Evolutionary conservation across 2,113 vertebrate species (phyloP), one percentile per base, ranked within the genome.

Genomic region (Megaceryle torquata): DNA sequence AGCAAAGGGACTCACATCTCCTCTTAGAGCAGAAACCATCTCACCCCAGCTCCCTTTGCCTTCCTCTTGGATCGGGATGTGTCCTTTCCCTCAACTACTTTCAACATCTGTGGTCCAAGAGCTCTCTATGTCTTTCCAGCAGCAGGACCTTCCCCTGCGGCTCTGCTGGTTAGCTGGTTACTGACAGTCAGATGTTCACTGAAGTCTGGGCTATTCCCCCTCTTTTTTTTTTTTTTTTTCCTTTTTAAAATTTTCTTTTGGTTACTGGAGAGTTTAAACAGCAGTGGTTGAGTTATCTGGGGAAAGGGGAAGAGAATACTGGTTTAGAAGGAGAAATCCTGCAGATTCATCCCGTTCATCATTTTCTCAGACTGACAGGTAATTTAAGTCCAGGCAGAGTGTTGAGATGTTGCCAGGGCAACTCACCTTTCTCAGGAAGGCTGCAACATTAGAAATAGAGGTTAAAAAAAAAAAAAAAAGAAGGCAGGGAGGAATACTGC

Each of bases 341-440:
- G 18, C 41, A 41, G 33, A 61, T 78, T 82, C 71, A 26, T 12
- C 76, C 67, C 39, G 82, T 86, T 88, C 61, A 43, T 88, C 50
- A 41, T 82, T 75, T 70, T 46, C 71, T 61, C 43, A 17, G 60
- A 57, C 57, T 86, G 93, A 63, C 71, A 89, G 71, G 61, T 80
- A 71, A 94, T 93, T 91, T 93, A 51, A n/a, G 88, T 75, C 84
- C 81, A 86, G 57, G 53, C 51, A 16, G 65, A 82, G 57, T 5
- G 20, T 4, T 67, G 63, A 79, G 71, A 86, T 35, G 93, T 96
- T 96, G 81, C 81, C 84, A 91, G 67, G 88, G 93, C 81, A 96
- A 94, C 88, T 86, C 77, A 75, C 88, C 88, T 93, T 82, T 71
- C 71, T 46, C 33, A 10, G 15, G 71, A 65, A 83, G 48, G n/a